Conservation (phyloP, 2,113 vertebrate genomes). For the Microcebus ravelobensis region DNA sequence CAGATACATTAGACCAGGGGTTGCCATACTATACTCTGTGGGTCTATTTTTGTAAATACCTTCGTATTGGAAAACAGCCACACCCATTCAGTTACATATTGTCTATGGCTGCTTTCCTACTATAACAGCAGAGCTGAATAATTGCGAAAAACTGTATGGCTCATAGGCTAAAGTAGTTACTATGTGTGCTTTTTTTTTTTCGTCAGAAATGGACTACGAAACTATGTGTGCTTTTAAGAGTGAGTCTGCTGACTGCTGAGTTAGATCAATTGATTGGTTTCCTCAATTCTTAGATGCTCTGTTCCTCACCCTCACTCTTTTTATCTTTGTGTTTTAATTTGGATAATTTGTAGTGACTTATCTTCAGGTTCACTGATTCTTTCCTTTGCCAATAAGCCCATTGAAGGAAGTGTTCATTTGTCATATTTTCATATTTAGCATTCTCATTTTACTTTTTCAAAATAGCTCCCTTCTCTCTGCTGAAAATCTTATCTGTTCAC, state of each 20-base stretch:
- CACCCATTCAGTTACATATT: background rate
- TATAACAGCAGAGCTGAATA: background rate
- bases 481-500: background rate
- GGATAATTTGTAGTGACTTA: background rate
- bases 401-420: background rate
- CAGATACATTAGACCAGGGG: background rate
- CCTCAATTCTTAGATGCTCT: background rate
- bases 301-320: background rate
- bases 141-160: background rate
- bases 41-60: background rate
- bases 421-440: background rate
- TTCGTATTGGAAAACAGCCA: background rate
- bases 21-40: background rate
- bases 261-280: background rate
- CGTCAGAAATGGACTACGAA: too few species aligned
- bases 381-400: background rate
- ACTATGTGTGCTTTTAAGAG: background rate
- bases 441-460: conserved; percentile 21
- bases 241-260: background rate
- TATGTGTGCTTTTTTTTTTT: background rate
- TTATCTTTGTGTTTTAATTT: background rate
- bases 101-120: background rate
- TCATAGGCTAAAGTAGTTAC: background rate
- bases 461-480: background rate
- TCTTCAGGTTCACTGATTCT: background rate